Conservation (phyloP, 2,113 vertebrate genomes). For the Elgaria multicarinata region DNA sequence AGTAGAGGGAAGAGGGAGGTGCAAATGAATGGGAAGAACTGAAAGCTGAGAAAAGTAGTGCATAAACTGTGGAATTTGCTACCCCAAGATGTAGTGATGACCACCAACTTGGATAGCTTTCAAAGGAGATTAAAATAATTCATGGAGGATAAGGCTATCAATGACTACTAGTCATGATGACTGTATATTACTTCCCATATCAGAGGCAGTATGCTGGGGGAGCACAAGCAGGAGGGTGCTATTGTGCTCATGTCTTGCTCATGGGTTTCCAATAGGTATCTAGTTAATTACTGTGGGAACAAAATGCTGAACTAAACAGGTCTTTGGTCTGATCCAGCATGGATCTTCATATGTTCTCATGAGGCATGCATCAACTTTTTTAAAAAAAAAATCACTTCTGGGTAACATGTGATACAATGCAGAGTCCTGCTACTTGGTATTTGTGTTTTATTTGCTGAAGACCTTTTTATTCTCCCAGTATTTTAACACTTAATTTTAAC, state of each 20-base stretch:
- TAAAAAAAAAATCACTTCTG: too few species aligned
- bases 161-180: too few species aligned
- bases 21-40: background rate
- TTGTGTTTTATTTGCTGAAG: slow-evolving; percentile 21
- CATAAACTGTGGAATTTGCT: background rate
- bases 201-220: background rate
- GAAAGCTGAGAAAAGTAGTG: background rate
- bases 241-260: background rate
- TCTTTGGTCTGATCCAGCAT: background rate
- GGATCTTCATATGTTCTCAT: background rate
- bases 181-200: background rate
- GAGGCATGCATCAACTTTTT: background rate
- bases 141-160: too few species aligned
- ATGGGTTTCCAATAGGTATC: background rate
- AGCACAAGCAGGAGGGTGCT: background rate
- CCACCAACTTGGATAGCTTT: background rate
- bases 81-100: background rate
- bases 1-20: background rate
- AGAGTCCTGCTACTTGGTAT: background rate
- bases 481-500: too few species aligned
- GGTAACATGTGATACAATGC: background rate
- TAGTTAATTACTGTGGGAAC: background rate
- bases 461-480: too few species aligned
- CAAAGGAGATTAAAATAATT: too few species aligned
- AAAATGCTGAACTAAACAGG: background rate